Conservation (phyloP, 2,113 vertebrate genomes). For the Petrocephalus microphthalmus region DNA sequence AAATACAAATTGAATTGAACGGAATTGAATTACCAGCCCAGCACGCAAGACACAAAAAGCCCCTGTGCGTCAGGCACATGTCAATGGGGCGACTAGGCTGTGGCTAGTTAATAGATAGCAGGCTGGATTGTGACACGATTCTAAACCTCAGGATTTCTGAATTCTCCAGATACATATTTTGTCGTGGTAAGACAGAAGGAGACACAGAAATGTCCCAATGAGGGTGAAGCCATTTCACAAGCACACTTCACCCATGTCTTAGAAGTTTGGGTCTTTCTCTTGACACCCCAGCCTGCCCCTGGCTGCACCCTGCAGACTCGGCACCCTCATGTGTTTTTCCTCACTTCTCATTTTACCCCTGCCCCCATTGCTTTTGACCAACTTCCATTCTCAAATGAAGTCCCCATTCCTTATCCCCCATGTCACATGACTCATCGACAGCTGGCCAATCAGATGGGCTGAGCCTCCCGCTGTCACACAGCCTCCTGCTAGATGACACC, state of each 20-base stretch:
- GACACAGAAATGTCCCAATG: neutral
- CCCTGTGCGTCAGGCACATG: neutral
- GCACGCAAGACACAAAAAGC: neutral
- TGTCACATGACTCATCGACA: neutral
- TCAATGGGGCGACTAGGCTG: neutral
- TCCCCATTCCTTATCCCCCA: neutral
- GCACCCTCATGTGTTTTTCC: neutral
- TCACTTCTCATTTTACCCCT: neutral
- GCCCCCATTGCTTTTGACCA: neutral
- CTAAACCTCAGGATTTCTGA: neutral
- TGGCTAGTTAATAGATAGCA: neutral
- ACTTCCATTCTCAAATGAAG: neutral
- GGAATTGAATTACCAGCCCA: neutral
- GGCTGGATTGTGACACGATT: neutral
- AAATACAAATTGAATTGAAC: neutral
- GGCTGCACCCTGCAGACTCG: neutral
- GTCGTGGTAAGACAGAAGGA: neutral
- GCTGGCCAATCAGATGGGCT: neutral
- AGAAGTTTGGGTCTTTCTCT: neutral
- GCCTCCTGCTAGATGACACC: neutral
- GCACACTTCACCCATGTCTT: neutral
- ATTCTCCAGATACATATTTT: neutral
- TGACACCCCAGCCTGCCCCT: neutral
- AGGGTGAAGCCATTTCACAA: neutral
- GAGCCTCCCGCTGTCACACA: neutral